Evolutionary conservation across 2,888 invertebrate species (phyloP).

Genomic region (Notodonta dromedarius): DNA sequence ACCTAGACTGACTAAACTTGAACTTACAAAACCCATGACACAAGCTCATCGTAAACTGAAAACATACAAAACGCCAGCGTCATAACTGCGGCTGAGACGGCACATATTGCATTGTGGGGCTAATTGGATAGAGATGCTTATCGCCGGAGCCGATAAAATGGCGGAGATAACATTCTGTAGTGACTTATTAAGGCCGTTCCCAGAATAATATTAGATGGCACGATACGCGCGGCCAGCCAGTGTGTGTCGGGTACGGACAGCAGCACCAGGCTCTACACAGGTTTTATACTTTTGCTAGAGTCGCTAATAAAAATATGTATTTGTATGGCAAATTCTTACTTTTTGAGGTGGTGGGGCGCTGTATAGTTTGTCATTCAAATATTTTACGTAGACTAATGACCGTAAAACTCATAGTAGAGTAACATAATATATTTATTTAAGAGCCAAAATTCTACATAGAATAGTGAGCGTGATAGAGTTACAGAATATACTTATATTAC

Average conservation of each 20-base stretch:
- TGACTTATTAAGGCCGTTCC: slow-evolving; percentile 86
- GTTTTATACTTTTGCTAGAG: not conserved
- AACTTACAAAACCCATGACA: too few species aligned
- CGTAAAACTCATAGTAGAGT: too few species aligned
- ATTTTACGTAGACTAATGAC: too few species aligned
- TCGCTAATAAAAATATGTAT: too few species aligned
- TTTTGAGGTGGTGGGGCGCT: too few species aligned
- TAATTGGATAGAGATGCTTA: slow-evolving; percentile 84
- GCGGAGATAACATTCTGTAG: slow-evolving; percentile 85
- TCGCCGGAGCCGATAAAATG: slow-evolving; percentile 81
- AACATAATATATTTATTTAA: too few species aligned
- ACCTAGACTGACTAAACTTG: too few species aligned
- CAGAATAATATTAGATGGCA: slow-evolving; percentile 85
- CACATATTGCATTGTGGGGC: slow-evolving; percentile 82
- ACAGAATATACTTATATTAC: too few species aligned
- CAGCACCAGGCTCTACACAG: slow-evolving; percentile 44
- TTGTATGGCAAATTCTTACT: too few species aligned
- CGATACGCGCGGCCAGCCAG: slow-evolving; percentile 68
- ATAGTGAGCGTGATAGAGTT: too few species aligned
- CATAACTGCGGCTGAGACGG: slow-evolving; percentile 75
- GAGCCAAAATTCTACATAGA: too few species aligned
- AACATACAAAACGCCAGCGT: slow-evolving; percentile 55
- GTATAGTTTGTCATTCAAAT: too few species aligned
- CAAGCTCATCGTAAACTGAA: slow-evolving; percentile 28
- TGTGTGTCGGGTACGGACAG: slow-evolving; percentile 62